Evolutionary conservation across 1,140 invertebrate genomes (phyloP), one percentile per base, ranked within the genome.

Genomic region (Hycleus cichorii): DNA sequence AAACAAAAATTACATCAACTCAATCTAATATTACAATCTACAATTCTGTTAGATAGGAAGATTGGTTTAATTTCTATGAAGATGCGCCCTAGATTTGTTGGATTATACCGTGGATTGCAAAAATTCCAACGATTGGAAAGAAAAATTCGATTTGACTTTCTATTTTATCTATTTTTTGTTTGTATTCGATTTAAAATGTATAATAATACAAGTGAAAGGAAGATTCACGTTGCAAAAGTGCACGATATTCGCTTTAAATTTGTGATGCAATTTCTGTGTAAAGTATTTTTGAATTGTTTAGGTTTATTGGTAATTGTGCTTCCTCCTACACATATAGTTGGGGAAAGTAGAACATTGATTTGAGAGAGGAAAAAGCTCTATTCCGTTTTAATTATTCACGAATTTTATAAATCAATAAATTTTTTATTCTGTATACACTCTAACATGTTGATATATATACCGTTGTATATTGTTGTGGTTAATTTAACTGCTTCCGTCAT

Each of bases 81-180:
- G 32, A 32, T 32, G 32, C 32, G 32, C 32, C 32, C 32, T 32
- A 32, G 32, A 32, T 32, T 7, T 32, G 32, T 32, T 32, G 7
- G 18, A 18, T 18, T 18, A 18, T 18, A 18, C 18, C 18, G 18
- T 18, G 4, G 32, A 32, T 55, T 46, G 48, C 39, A 55, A 57
- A 62, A 56, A 44, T 59, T 47, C 55, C 60, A 40, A 59, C 57
- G 39, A 59, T 56, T 12, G 57, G 11, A 47, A 43, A 45, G 59
- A 56, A 49, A 57, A 63, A 57, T 55, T 39, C 61, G 54, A 57
- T 64, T 51, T 32, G 32, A 32, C 32, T 32, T 32, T 32, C 32
- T 32, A 32, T 32, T 7, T 7, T 32, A 18, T 18, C 18, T 1
- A 18, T 18, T 18, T 18, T 18, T 18, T 18, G 18, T 18, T 18